Evolutionary conservation across 2,888 invertebrate species (phyloP).

Genomic region (Resseliella maxima): DNA sequence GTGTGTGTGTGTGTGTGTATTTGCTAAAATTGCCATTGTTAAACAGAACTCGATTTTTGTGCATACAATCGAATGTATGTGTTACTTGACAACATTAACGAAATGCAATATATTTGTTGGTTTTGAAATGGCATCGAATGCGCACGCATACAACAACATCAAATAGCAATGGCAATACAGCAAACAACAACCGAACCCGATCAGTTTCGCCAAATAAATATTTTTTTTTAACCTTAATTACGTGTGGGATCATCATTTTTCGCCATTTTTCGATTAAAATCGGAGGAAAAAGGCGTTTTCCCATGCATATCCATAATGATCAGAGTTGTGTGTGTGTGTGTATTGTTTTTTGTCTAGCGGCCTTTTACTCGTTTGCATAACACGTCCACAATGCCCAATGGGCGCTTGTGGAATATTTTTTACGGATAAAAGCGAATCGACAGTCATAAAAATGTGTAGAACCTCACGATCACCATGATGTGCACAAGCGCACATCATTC

Average conservation of each 20-base stretch:
- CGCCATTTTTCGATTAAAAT: conserved; percentile 16
- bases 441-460: conserved; percentile 15
- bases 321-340: background rate
- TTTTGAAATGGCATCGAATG: background rate
- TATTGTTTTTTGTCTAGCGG: background rate
- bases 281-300: conserved; percentile 49
- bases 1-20: background rate
- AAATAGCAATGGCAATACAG: too few species aligned
- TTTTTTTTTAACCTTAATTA: conserved; percentile 1
- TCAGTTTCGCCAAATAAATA: background rate
- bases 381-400: background rate
- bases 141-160: background rate
- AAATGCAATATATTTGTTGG: background rate
- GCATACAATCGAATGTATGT: too few species aligned
- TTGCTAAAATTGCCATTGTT: too few species aligned
- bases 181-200: too few species aligned
- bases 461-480: conserved; percentile 27
- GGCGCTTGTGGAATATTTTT: background rate
- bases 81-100: conserved; percentile 5
- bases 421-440: background rate
- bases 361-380: conserved; percentile 24
- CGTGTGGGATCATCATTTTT: conserved; percentile 34
- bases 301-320: conserved; percentile 51
- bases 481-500: background rate
- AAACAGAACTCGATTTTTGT: too few species aligned